These are phyloP conservation scores for Laticauda laticaudata DNA, from an alignment of 2,113 vertebrate genomes.

Conservation along the genomic window DNA sequence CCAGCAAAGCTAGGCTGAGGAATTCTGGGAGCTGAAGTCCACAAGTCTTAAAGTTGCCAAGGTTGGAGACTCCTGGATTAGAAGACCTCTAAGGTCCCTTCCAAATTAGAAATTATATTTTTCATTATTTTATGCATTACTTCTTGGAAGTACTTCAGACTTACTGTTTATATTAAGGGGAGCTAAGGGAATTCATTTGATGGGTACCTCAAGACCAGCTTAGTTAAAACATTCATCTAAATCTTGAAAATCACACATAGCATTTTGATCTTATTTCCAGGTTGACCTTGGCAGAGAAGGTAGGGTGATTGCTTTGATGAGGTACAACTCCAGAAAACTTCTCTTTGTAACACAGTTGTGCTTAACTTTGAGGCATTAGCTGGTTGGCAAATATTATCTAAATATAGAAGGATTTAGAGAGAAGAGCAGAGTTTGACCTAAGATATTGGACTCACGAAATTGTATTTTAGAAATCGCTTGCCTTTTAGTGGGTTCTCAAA, in stretches of 20 bases:
- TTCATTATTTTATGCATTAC: slow-evolving; percentile 56
- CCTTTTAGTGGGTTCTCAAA: too few species aligned
- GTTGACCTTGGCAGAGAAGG: slow-evolving; percentile 6
- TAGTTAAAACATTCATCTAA: slow-evolving; percentile 37
- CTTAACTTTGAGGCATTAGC: background rate
- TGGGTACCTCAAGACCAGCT: slow-evolving; percentile 39
- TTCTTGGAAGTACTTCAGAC: slow-evolving; percentile 39
- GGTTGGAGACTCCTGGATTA: too few species aligned
- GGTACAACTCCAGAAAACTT: background rate
- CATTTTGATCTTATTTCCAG: slow-evolving; percentile 32
- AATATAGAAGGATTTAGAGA: background rate
- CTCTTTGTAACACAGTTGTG: background rate
- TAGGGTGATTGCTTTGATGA: background rate
- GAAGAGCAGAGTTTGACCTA: background rate
- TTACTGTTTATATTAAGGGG: slow-evolving; percentile 29
- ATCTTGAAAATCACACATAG: slow-evolving; percentile 25
- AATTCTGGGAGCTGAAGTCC: too few species aligned
- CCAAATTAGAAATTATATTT: slow-evolving; percentile 18
- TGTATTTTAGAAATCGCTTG: too few species aligned
- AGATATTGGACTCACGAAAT: background rate
- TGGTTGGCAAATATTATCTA: background rate
- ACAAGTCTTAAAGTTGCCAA: too few species aligned
- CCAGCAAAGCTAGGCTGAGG: too few species aligned
- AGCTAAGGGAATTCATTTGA: slow-evolving; percentile 4
- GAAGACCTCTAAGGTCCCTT: too few species aligned